Percentiles rank a stretch among this genome's conserved stretches.
Conservation (phyloP, 1,140 invertebrate genomes). For the Pomacea maculata region DNA sequence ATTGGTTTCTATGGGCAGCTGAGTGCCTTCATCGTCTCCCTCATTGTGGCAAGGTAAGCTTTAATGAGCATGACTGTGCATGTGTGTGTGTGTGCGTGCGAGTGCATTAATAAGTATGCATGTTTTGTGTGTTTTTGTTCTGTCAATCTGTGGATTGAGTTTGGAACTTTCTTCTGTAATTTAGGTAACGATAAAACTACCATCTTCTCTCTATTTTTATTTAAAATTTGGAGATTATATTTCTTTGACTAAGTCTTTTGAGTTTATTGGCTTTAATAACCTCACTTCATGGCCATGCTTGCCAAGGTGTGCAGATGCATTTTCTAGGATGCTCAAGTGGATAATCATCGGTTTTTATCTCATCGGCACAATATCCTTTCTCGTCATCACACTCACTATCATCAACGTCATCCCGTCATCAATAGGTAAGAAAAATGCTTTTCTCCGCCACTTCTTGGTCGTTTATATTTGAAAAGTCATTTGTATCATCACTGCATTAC, state of each 20-base stretch:
- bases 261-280: neutral
- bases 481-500: too few species aligned
- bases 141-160: neutral
- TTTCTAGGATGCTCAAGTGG: neutral
- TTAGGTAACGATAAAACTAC: neutral
- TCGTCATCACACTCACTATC: neutral
- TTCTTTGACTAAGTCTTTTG: too few species aligned
- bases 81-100: neutral
- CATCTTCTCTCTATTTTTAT: neutral
- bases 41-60: neutral
- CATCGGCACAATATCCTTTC: neutral
- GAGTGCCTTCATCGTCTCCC: neutral
- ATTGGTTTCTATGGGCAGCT: neutral
- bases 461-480: too few species aligned
- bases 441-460: too few species aligned
- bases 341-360: neutral
- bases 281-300: neutral
- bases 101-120: too few species aligned
- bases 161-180: neutral
- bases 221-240: too few species aligned
- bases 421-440: too few species aligned
- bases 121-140: too few species aligned
- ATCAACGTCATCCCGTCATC: too few species aligned
- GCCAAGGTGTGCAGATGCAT: neutral
- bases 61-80: neutral